phyloP scores from a whole-genome alignment of 2,888 invertebrate species.

The Amphiduros pacificus region DNA sequence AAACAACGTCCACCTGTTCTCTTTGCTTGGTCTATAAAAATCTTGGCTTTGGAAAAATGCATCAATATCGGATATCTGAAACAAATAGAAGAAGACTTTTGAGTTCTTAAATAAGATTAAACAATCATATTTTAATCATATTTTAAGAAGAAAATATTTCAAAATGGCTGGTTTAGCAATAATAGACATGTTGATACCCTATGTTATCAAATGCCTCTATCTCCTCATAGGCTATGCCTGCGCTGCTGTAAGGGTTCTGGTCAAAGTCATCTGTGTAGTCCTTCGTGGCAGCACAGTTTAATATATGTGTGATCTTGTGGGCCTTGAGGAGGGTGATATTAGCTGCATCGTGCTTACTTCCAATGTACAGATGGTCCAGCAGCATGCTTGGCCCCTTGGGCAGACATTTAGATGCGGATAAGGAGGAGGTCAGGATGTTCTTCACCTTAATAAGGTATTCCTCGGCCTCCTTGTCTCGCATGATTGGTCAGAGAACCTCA shows the following conservation, averaged over 20 bases:
- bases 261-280: conserved; percentile 6
- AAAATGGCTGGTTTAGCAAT: no score
- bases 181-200: conserved; percentile 25
- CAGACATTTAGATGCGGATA: conserved; percentile 1
- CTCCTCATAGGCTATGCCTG: conserved; percentile 20
- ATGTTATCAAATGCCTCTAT: conserved; percentile 28
- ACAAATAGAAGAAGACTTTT: no score
- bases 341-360: conserved; percentile 26
- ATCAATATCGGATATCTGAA: no score
- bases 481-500: no score
- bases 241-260: conserved; percentile 18
- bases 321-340: conserved; percentile 16
- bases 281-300: conserved; percentile 29
- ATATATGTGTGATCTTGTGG: conserved; percentile 28
- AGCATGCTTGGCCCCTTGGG: conserved; percentile 22
- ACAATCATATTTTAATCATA: no score
- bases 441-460: conserved; percentile 24
- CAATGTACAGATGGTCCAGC: conserved; percentile 28
- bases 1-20: conserved; percentile 23
- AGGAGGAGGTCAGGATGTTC: conserved; percentile 16
- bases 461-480: conserved; percentile 5
- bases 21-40: conserved; percentile 28
- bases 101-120: no score
- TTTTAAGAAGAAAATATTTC: no score
- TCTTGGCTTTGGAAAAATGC: conserved; percentile 23